phyloP scores from a whole-genome alignment of 23 tunicate species.

The Trididemnum clinides region DNA sequence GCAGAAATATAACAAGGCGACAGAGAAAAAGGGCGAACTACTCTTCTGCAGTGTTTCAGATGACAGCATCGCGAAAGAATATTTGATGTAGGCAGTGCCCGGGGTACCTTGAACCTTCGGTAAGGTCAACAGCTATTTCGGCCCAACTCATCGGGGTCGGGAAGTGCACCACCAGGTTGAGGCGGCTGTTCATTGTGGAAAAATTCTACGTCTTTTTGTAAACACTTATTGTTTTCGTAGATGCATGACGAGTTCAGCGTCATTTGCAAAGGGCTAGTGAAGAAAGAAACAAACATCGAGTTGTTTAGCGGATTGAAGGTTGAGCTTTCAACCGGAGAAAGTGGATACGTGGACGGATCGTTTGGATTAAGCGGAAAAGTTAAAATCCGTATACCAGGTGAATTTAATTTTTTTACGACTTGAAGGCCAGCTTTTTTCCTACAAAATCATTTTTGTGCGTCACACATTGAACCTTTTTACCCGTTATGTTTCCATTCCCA shows the following conservation, averaged over 20 bases:
- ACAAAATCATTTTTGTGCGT: too few relatives aligned
- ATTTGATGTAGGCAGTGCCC: too few relatives aligned
- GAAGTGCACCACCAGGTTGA: too few relatives aligned
- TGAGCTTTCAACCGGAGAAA: conserved; percentile 81
- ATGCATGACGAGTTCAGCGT: conserved; percentile 91
- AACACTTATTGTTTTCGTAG: conserved; percentile 18
- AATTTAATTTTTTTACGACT: background rate
- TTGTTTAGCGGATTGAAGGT: conserved; percentile 71
- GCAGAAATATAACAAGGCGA: too few relatives aligned
- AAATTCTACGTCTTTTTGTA: background rate
- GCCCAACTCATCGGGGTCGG: too few relatives aligned
- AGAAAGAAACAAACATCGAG: conserved; percentile 89
- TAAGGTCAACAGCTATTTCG: too few relatives aligned
- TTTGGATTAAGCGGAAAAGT: conserved; percentile 96
- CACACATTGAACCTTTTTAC: too few relatives aligned
- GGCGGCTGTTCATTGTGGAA: background rate
- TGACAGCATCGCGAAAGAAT: too few relatives aligned
- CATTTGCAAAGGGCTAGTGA: conserved; percentile 80
- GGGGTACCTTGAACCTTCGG: too few relatives aligned
- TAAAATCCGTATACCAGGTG: conserved; percentile 83
- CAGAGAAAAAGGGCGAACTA: too few relatives aligned
- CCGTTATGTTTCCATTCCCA: too few relatives aligned
- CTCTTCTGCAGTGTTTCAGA: too few relatives aligned
- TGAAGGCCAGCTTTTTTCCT: background rate
- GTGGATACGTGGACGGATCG: conserved; percentile 77